phyloP scores from a whole-genome alignment of 2,797 vertebrate species.

The Crypturellus tataupa region DNA sequence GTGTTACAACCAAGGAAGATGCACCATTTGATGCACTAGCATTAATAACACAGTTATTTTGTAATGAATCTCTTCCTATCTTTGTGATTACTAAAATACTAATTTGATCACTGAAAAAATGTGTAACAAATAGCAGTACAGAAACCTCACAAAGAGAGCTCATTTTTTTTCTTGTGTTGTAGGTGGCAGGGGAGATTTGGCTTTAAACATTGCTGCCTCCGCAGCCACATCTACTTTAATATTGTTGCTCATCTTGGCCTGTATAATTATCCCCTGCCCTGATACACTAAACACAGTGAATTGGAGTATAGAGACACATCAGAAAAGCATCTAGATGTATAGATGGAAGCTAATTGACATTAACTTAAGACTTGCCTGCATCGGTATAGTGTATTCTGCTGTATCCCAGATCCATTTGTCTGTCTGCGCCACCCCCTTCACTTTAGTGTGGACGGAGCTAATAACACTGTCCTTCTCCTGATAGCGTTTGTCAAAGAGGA shows the following conservation, averaged over 20 bases:
- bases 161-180: not conserved
- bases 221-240: not conserved
- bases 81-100: not conserved
- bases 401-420: conserved; percentile 82
- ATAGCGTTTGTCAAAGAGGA: conserved; percentile 82
- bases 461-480: conserved; percentile 86
- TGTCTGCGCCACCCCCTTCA: conserved; percentile 85
- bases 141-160: not conserved
- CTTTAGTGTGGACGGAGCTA: conserved; percentile 87
- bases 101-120: not conserved
- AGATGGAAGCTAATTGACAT: not conserved
- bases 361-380: conserved; percentile 79
- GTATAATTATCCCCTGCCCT: not conserved
- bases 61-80: not conserved
- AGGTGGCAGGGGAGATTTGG: not conserved
- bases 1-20: not conserved
- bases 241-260: not conserved
- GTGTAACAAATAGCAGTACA: not conserved
- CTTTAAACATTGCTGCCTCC: not conserved
- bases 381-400: conserved; percentile 83
- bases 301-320: not conserved
- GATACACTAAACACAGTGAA: not conserved
- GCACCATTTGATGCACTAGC: not conserved
- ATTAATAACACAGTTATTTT: not conserved
- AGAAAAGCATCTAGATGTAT: not conserved